These are phyloP conservation scores for Eutrigla gurnardus DNA, from an alignment of 2,797 vertebrate genomes.

Conservation along the genomic window DNA sequence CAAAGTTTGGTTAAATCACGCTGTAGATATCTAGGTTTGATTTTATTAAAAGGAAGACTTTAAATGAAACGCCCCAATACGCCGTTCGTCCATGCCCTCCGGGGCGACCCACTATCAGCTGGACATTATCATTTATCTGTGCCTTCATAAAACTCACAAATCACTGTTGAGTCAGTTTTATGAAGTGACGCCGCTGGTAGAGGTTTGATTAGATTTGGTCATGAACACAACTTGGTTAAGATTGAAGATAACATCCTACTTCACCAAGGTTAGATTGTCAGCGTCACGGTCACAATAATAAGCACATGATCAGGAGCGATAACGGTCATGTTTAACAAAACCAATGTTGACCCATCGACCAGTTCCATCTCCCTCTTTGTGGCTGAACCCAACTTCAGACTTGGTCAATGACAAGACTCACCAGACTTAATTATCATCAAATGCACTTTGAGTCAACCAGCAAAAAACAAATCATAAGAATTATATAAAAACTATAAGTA, in stretches of 20 bases:
- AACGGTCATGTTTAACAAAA: not conserved
- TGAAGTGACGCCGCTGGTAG: not conserved
- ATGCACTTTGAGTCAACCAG: not conserved
- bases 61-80: not conserved
- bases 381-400: too few species aligned
- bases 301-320: not conserved
- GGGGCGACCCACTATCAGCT: too few species aligned
- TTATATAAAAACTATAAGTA: too few species aligned
- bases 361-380: not conserved
- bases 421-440: not conserved
- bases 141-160: not conserved
- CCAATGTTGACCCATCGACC: not conserved
- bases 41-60: not conserved
- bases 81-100: not conserved
- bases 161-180: too few species aligned
- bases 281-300: not conserved
- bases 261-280: not conserved
- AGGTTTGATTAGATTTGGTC: not conserved
- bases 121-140: not conserved
- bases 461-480: not conserved
- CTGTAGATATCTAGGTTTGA: not conserved
- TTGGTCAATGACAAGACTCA: too few species aligned
- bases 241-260: not conserved
- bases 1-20: not conserved
- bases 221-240: not conserved